phyloP scores from a whole-genome alignment of 2,797 vertebrate genomes.

The Rachycentron canadum region DNA sequence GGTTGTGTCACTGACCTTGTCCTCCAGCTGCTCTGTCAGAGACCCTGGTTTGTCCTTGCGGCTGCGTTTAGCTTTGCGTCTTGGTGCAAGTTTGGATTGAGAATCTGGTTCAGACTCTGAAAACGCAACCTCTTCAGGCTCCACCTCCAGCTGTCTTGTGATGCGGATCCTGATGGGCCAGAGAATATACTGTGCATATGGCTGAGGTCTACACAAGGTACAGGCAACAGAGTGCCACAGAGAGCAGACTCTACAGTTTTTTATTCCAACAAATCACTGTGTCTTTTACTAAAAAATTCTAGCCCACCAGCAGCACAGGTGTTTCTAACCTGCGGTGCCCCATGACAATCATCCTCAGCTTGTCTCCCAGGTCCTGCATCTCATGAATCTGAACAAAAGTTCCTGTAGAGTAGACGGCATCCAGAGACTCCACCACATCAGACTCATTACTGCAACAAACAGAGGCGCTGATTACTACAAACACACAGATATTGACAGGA shows the following conservation, averaged over 20 bases:
- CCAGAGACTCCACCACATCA: slow-evolving; percentile 92
- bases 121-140: slow-evolving; percentile 83
- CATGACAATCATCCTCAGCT: slow-evolving; percentile 98
- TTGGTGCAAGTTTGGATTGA: slow-evolving; percentile 74
- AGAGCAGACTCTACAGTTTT: neutral
- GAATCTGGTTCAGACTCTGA: slow-evolving; percentile 75
- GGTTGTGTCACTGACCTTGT: slow-evolving; percentile 68
- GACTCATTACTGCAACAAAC: slow-evolving; percentile 90
- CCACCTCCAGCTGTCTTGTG: slow-evolving; percentile 89
- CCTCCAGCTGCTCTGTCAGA: slow-evolving; percentile 80
- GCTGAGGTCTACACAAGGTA: neutral
- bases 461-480: slow-evolving; percentile 7
- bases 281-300: neutral
- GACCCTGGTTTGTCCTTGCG: slow-evolving; percentile 73
- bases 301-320: neutral
- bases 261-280: neutral
- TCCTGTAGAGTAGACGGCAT: slow-evolving; percentile 92
- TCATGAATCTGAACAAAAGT: slow-evolving; percentile 99
- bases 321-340: slow-evolving; percentile 92
- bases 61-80: slow-evolving; percentile 85
- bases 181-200: neutral
- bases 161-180: slow-evolving; percentile 89
- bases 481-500: neutral
- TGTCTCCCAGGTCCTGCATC: slow-evolving; percentile 98
- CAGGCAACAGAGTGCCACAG: neutral